Conservation (phyloP, 2,113 vertebrate genomes). For the Podarcis muralis region DNA sequence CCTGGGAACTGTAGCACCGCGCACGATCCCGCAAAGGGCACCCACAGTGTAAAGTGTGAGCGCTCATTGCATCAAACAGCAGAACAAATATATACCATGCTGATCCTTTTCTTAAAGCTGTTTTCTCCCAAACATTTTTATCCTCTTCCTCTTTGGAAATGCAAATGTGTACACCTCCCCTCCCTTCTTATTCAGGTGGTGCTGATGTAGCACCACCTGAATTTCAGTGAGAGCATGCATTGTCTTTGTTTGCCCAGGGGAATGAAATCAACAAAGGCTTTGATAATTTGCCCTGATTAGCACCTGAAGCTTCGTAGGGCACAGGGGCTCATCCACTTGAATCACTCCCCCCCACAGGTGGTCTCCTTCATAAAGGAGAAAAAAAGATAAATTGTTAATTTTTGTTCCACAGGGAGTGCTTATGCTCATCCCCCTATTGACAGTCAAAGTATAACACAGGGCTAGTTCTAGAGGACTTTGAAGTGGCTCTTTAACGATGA, state of each 20-base stretch:
- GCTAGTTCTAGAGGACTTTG: constrained; percentile 45
- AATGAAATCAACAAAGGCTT: constrained; percentile 59
- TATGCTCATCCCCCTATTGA: constrained; percentile 1
- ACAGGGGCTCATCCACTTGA: constrained; percentile 34
- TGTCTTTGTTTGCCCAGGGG: constrained; percentile 47
- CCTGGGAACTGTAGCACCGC: no score
- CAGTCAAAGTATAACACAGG: constrained; percentile 37
- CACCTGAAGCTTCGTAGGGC: constrained; percentile 56
- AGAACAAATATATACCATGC: background rate
- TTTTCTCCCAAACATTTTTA: background rate
- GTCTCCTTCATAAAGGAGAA: constrained; percentile 51
- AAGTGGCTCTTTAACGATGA: constrained; percentile 27
- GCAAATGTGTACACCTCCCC: background rate
- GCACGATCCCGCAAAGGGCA: no score
- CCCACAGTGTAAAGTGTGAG: no score
- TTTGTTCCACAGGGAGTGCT: constrained; percentile 19
- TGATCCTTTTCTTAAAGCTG: background rate
- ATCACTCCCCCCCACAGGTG: constrained; percentile 57
- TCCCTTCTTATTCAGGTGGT: background rate
- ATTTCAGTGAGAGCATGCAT: background rate
- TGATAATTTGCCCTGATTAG: constrained; percentile 73
- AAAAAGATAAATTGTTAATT: constrained; percentile 48
- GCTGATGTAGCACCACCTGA: background rate
- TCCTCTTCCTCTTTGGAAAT: background rate
- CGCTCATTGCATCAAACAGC: no score